These are phyloP conservation scores for Paramisgurnus dabryanus DNA, from an alignment of 2,113 vertebrate genomes.

Conservation along the genomic window DNA sequence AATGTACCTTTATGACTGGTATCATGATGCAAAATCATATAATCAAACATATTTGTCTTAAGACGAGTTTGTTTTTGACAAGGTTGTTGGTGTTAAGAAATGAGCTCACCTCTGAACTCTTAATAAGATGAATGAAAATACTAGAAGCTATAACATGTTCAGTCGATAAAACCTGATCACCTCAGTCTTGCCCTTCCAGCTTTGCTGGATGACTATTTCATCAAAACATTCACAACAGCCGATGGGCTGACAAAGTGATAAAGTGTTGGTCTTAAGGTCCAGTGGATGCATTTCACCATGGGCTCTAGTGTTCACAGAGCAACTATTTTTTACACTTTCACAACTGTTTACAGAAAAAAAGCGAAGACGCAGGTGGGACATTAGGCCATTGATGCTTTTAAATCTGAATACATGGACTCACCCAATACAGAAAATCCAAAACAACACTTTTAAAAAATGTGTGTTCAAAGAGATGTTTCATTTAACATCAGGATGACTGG, in stretches of 20 bases:
- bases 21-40: no score
- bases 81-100: not conserved
- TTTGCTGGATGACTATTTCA: conserved; percentile 46
- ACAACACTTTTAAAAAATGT: not conserved
- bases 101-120: not conserved
- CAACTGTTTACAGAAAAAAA: no score
- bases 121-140: conserved; percentile 58
- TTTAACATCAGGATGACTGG: not conserved
- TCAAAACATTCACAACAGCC: conserved; percentile 39
- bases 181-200: conserved; percentile 30
- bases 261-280: no score
- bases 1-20: no score
- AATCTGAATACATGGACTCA: no score
- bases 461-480: no score
- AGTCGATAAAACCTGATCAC: conserved; percentile 70
- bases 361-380: no score
- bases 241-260: not conserved
- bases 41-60: not conserved
- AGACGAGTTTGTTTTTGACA: not conserved
- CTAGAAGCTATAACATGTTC: conserved; percentile 75
- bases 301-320: no score
- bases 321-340: no score
- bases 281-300: no score
- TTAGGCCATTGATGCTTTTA: no score
- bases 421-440: no score